Percentiles rank a stretch among this genome's conserved stretches.
These are phyloP conservation scores for Formica aserva DNA, from an alignment of 2,888 invertebrate species.

Conservation along the genomic window DNA sequence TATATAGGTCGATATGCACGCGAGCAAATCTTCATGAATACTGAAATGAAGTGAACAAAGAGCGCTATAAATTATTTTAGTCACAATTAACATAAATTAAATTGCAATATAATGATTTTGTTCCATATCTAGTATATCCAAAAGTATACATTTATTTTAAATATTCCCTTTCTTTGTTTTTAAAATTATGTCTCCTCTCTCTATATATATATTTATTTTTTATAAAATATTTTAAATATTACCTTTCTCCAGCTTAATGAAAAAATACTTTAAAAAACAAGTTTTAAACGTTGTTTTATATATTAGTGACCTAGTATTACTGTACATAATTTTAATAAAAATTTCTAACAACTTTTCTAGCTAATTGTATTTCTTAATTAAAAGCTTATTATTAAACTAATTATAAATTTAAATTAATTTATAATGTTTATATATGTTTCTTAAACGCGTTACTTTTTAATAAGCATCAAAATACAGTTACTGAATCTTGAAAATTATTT, in stretches of 20 bases:
- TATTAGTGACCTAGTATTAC: background rate
- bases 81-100: conserved; percentile 2
- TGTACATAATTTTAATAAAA: background rate
- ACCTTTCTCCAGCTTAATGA: background rate
- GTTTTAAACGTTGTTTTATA: background rate
- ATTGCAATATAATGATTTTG: conserved; percentile 13
- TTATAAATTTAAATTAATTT: background rate
- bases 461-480: background rate
- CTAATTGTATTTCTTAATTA: background rate
- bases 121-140: background rate
- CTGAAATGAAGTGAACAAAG: conserved; percentile 31
- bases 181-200: no score
- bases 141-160: background rate
- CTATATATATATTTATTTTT: background rate
- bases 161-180: background rate
- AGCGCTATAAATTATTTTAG: conserved; percentile 22
- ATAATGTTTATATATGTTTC: background rate
- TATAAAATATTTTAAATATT: background rate
- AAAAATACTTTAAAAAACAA: background rate
- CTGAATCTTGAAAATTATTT: background rate
- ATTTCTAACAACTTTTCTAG: background rate
- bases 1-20: conserved; percentile 19
- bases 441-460: background rate
- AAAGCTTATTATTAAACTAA: background rate
- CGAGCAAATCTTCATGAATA: conserved; percentile 21